Base-by-base conservation (phyloP, 2,797 vertebrate genomes). In the Erethizon dorsatum region DNA sequence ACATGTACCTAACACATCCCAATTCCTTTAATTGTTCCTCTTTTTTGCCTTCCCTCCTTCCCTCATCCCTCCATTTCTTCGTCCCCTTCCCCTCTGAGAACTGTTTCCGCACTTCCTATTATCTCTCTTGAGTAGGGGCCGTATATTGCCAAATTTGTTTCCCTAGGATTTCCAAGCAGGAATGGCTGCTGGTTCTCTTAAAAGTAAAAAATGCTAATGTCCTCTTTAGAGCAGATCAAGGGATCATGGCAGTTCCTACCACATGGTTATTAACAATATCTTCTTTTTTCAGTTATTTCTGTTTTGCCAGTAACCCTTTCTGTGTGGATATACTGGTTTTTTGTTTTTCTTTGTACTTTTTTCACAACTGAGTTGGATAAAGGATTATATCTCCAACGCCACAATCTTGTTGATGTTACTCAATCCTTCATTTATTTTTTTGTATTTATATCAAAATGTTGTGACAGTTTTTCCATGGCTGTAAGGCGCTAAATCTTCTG, bases 171-270 rank as follows among this genome's bases (percentile, higher is more conserved):
- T 52, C 8, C 7, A 6, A 13, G 22, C 3, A 78, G 47, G 26
- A 33, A 26, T 3, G 18, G 4, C 9, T 18, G 15, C 37, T 67
- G 28, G 17, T 65, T 47, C 47, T 15, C 26, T 56, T 11, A 28
- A 10, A 17, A 33, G 37, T 15, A 69, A 61, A 71, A 45, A 12
- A 71, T 5, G 0, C 0, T 71, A 7, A 4, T n/a, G 26, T 41
- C 31, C 5, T 63, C 47, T 82, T 61, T 2, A 18, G 6, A 61
- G 6, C 10, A 86, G 2, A 15, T 33, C 37, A 17, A 37, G 59
- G 22, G 7, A 47, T 9, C 7, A 17, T 5, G 18, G 3, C 4
- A 2, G 0, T 33, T 69, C 52, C 37, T 9, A 2, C 1, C 45
- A 33, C 13, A 28, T 45, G 10, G 3, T 10, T 54, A 28, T 15